phyloP scores from a whole-genome alignment of 2,113 vertebrate genomes.

The Xiphophorus hellerii region DNA sequence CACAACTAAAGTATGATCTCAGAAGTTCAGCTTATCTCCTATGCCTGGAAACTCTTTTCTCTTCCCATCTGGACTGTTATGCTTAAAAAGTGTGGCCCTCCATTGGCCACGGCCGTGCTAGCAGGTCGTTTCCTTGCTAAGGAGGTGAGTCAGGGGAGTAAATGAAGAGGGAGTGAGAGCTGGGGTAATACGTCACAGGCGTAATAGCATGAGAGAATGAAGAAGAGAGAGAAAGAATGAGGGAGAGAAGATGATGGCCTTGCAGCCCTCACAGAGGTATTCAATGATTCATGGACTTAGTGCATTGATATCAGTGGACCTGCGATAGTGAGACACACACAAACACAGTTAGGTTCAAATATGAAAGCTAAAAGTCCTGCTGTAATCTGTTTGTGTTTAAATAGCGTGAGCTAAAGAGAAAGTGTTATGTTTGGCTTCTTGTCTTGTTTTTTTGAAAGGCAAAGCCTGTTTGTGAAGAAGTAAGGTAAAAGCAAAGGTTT shows the following conservation, averaged over 20 bases:
- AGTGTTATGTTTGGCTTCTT: slow-evolving; percentile 13
- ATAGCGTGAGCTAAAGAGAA: not conserved
- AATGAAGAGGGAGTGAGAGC: slow-evolving; percentile 2
- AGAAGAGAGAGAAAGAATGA: slow-evolving; percentile 20
- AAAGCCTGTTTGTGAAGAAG: slow-evolving; percentile 16
- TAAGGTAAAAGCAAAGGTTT: slow-evolving; percentile 20
- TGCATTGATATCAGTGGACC: slow-evolving; percentile 35
- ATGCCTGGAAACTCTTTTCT: no score
- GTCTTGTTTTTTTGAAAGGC: slow-evolving; percentile 12
- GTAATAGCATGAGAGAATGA: not conserved
- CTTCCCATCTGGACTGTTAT: not conserved
- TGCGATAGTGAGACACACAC: not conserved
- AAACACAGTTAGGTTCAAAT: not conserved
- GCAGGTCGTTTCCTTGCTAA: not conserved
- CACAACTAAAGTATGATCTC: no score
- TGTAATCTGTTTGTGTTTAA: not conserved
- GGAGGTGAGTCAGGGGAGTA: not conserved
- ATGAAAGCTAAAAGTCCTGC: not conserved
- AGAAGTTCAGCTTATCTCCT: not conserved
- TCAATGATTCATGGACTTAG: slow-evolving; percentile 47
- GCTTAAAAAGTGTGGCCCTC: not conserved
- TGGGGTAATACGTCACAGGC: not conserved
- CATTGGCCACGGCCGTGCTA: not conserved
- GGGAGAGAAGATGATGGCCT: not conserved
- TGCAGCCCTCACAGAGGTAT: slow-evolving; percentile 9